Base-by-base conservation (phyloP, 2,888 invertebrate genomes). In the Melitaea athalia region DNA sequence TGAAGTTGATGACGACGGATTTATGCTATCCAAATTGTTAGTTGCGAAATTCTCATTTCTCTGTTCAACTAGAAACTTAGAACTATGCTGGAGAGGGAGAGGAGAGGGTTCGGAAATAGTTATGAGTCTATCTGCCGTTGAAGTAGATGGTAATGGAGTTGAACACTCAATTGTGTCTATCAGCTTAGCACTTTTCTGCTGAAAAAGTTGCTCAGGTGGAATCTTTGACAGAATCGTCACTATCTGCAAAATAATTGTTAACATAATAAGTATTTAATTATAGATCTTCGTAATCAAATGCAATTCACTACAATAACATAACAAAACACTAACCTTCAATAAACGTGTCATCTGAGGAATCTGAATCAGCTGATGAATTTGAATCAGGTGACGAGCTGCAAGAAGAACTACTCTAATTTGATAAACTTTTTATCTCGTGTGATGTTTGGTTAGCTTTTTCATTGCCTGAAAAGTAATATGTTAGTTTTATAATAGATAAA, bases 171-270 rank as follows among this genome's bases (percentile, higher is more conserved):
- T 52, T 52, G 52, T 52, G 15, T 52, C 52, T 52, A 52, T 52
- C 52, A 15, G 24, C 52, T 52, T 10, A 15, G 52, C 52, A 52
- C 52, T 52, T n/a, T 52, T 52, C 52, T 52, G 52, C 52, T 52
- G 52, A 52, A 52, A 11, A 7, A 52, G 52, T 52, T 52, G 52
- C 15, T 52, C 52, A 52, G 52, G 52, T 38, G 12, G 57, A 42
- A 57, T 57, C 57, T 38, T 57, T 57, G 38, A 57, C 57, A n/a
- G 57, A 57, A 38, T 57, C 57, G 42, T 38, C 57, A 38, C 57
- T 57, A 17, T 57, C 57, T 57, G 57, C 38, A 57, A 57, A 57
- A 52, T 52, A 52, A 52, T 15, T 15, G 52, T 52, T 15, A 52
- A 52, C 52, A 52, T 52, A 52, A 52, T n/a, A 33, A 33, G 33